phyloP scores from a whole-genome alignment of 2,888 invertebrate genomes.

The Caenorhabditis virilis region DNA sequence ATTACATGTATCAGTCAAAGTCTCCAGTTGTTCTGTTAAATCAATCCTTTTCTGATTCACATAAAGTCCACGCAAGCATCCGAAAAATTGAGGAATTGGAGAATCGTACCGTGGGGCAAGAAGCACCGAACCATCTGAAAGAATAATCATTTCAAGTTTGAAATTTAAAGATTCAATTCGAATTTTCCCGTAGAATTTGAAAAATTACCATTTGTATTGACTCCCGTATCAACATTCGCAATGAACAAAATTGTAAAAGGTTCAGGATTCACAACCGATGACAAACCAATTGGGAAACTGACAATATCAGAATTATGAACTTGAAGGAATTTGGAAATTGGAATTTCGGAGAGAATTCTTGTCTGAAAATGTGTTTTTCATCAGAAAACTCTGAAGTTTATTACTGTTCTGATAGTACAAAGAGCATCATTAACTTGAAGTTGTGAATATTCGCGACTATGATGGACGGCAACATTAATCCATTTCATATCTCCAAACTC shows the following conservation, averaged over 20 bases:
- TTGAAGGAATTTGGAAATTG: constrained; percentile 14
- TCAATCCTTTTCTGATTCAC: constrained; percentile 36
- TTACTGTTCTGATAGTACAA: constrained; percentile 27
- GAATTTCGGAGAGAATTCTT: constrained; percentile 7
- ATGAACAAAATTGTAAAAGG: constrained; percentile 25
- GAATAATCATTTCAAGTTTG: background rate
- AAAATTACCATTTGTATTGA: constrained; percentile 15
- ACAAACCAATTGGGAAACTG: constrained; percentile 21
- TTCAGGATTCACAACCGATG: constrained; percentile 16
- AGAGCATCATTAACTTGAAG: constrained; percentile 28
- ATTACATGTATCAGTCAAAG: background rate
- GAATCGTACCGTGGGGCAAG: constrained; percentile 49
- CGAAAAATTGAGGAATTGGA: constrained; percentile 50
- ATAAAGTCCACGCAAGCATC: constrained; percentile 60
- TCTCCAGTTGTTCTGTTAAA: constrained; percentile 13
- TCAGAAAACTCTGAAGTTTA: no score
- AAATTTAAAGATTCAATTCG: no score
- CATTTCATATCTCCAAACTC: constrained; percentile 64
- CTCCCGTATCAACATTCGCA: constrained; percentile 18
- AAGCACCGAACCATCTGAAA: constrained; percentile 25
- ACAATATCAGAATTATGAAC: constrained; percentile 27
- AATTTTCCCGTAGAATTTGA: no score
- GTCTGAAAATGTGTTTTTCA: no score
- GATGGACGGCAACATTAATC: constrained; percentile 50
- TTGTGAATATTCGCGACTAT: constrained; percentile 16